Evolutionary conservation across 2,888 invertebrate species (phyloP).

Genomic region (Nymphalis polychloros): DNA sequence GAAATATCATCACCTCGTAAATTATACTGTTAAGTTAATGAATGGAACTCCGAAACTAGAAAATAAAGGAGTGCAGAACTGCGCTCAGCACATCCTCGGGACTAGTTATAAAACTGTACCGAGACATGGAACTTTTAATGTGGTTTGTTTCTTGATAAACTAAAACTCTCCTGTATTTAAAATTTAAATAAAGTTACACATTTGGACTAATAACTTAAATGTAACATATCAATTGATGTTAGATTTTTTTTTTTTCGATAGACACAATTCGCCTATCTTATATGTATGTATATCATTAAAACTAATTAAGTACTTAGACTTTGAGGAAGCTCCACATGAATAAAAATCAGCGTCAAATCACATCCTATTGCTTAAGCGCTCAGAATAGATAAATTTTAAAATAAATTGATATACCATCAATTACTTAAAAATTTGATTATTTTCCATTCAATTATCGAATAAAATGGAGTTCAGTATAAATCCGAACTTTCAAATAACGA

Average conservation of each 20-base stretch:
- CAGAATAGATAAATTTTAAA: no score
- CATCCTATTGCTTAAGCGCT: no score
- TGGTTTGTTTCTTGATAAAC: constrained; percentile 17
- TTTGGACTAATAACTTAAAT: neutral
- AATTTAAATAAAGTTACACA: constrained; percentile 6
- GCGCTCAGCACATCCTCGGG: constrained; percentile 12
- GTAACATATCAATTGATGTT: neutral
- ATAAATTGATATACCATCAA: no score
- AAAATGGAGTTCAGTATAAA: no score
- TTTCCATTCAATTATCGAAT: no score
- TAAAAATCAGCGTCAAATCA: no score
- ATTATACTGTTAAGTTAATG: constrained; percentile 5
- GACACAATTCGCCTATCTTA: no score
- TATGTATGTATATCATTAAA: no score
- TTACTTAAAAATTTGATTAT: no score
- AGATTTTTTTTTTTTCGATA: neutral
- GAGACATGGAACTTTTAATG: constrained; percentile 23
- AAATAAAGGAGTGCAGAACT: constrained; percentile 19
- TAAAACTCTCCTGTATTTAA: neutral
- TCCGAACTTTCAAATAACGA: no score
- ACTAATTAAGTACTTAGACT: no score
- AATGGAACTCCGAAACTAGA: constrained; percentile 13
- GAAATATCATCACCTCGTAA: neutral
- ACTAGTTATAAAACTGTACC: constrained; percentile 20
- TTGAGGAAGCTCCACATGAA: no score